phyloP scores from a whole-genome alignment of 2,113 vertebrate species.

The Entosphenus tridentatus region DNA sequence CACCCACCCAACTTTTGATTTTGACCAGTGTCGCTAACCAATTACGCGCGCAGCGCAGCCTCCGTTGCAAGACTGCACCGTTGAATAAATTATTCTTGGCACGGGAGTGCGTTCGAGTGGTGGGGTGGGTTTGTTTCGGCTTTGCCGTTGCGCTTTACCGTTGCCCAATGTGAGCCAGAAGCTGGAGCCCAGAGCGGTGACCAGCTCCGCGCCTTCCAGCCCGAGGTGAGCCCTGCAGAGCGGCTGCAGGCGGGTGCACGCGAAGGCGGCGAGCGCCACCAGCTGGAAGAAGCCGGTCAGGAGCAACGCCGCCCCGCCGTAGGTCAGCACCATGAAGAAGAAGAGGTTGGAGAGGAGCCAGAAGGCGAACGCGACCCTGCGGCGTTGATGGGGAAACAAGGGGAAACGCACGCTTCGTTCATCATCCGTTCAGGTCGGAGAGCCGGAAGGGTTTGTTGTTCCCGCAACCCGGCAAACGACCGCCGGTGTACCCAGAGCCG shows the following conservation, averaged over 20 bases:
- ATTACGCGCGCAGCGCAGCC: too few species aligned
- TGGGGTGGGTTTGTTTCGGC: too few species aligned
- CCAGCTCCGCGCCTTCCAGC: neutral
- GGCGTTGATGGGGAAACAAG: neutral
- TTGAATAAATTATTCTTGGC: too few species aligned
- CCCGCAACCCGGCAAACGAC: too few species aligned
- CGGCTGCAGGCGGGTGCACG: neutral
- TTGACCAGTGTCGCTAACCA: too few species aligned
- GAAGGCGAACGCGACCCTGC: conserved; percentile 70
- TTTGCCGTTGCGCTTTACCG: neutral
- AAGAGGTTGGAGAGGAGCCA: conserved; percentile 68
- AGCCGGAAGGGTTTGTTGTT: too few species aligned
- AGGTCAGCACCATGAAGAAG: conserved; percentile 28
- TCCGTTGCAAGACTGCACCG: too few species aligned
- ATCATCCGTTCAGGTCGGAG: too few species aligned
- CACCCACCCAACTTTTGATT: too few species aligned
- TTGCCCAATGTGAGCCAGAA: neutral
- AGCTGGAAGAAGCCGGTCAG: neutral
- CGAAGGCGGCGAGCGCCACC: neutral
- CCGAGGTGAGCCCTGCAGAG: neutral
- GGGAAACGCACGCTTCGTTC: too few species aligned
- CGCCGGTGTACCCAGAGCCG: too few species aligned
- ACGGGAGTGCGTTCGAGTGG: too few species aligned
- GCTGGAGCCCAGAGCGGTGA: neutral
- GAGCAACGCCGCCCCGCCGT: neutral